These are phyloP conservation scores for Zonotrichia albicollis DNA, from an alignment of 2,797 vertebrate species.

Conservation along the genomic window DNA sequence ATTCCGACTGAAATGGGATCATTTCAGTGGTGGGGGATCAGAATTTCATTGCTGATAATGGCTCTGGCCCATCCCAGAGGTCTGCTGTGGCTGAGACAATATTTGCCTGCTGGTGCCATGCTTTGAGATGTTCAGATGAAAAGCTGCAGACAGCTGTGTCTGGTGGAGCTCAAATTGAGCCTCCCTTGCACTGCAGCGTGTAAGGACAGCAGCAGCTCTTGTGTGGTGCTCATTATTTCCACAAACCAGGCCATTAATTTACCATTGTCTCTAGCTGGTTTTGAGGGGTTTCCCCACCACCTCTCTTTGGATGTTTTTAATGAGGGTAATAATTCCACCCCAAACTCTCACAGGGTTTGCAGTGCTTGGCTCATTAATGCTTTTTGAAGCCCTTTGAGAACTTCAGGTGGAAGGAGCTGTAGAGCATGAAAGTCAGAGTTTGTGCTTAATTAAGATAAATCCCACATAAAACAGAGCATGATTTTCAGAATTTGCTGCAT, in stretches of 20 bases:
- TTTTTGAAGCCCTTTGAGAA: slow-evolving; percentile 15
- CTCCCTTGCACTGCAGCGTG: not conserved
- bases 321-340: not conserved
- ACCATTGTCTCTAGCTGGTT: not conserved
- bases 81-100: not conserved
- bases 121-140: not conserved
- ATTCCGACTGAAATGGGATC: not conserved
- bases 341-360: not conserved
- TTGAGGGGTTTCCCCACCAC: rapidly evolving
- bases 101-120: not conserved
- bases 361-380: slow-evolving; percentile 10
- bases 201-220: not conserved
- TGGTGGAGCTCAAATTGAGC: not conserved
- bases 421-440: not conserved
- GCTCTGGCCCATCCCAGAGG: not conserved
- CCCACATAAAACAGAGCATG: not conserved
- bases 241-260: not conserved
- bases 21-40: not conserved
- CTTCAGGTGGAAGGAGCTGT: not conserved
- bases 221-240: slow-evolving; percentile 10
- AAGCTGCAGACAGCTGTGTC: not conserved
- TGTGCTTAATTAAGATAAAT: slow-evolving; percentile 25
- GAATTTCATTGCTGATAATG: not conserved
- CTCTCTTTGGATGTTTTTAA: not conserved
- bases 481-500: not conserved